phyloP scores from a whole-genome alignment of 2,888 invertebrate species.

The Helleia helle region DNA sequence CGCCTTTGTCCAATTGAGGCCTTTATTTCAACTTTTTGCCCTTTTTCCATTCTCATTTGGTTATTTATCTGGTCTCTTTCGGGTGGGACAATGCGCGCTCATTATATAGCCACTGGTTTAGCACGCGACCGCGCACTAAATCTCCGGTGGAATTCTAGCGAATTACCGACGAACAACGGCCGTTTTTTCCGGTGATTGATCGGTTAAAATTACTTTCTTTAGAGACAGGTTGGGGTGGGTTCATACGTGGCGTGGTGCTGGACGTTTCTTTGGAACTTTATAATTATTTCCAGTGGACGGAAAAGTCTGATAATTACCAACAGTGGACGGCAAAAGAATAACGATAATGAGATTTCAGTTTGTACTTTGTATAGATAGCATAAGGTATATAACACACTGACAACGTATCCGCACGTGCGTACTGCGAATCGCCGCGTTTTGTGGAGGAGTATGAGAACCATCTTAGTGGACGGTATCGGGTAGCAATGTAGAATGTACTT shows the following conservation, averaged over 20 bases:
- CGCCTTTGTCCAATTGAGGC: constrained; percentile 70
- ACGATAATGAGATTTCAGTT: too few relatives aligned
- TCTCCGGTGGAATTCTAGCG: constrained; percentile 69
- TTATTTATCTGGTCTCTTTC: constrained; percentile 70
- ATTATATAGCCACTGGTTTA: constrained; percentile 61
- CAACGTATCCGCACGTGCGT: too few relatives aligned
- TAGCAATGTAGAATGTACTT: too few relatives aligned
- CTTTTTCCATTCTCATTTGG: constrained; percentile 73
- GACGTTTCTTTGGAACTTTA: too few relatives aligned
- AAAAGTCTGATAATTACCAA: too few relatives aligned
- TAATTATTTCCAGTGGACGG: too few relatives aligned
- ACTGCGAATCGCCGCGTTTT: too few relatives aligned
- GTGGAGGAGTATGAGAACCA: too few relatives aligned
- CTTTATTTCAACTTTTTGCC: constrained; percentile 70
- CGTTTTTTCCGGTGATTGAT: constrained; percentile 69
- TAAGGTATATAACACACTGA: too few relatives aligned
- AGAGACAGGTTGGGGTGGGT: constrained; percentile 28
- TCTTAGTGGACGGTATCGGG: too few relatives aligned
- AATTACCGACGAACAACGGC: constrained; percentile 62
- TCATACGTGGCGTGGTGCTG: constrained; percentile 24
- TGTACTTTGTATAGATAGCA: too few relatives aligned
- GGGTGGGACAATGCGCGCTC: constrained; percentile 48
- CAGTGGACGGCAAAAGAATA: too few relatives aligned
- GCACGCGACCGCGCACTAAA: constrained; percentile 64
- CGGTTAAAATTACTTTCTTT: constrained; percentile 66